These are phyloP conservation scores for Stichopus horrens DNA, from an alignment of 53 echinoderm and acorn worm species.

Conservation along the genomic window DNA sequence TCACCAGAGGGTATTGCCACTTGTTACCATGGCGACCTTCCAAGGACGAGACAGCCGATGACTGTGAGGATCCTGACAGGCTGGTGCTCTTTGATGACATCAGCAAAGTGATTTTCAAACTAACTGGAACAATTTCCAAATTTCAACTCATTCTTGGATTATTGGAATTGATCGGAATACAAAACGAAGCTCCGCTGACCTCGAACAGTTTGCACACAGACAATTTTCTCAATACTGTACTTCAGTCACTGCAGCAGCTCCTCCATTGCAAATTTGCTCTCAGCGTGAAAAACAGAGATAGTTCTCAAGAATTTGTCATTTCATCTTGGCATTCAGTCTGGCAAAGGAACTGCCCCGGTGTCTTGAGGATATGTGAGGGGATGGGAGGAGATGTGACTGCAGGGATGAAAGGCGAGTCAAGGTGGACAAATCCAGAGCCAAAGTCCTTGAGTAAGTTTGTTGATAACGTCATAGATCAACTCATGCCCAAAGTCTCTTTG, in stretches of 20 bases:
- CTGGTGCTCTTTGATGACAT: conserved; percentile 96
- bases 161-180: conserved; percentile 79
- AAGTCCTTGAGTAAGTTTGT: conserved; percentile 60
- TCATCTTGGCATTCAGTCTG: conserved; percentile 37
- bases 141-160: conserved; percentile 68
- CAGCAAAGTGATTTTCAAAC: conserved; percentile 71
- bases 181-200: conserved; percentile 24
- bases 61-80: conserved; percentile 97
- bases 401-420: background rate
- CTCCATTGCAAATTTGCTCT: conserved; percentile 6
- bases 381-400: too few relatives aligned
- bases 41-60: conserved; percentile 83
- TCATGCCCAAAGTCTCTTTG: conserved; percentile 50
- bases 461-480: conserved; percentile 58
- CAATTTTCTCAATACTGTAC: conserved; percentile 17
- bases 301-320: background rate
- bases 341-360: conserved; percentile 17
- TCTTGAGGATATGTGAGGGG: background rate
- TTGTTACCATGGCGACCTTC: conserved; percentile 76
- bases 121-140: conserved; percentile 52
- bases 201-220: conserved; percentile 19
- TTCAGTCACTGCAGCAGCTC: background rate
- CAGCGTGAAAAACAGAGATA: background rate
- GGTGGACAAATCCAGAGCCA: too few relatives aligned
- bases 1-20: conserved; percentile 63